phyloP scores from a whole-genome alignment of 2,113 vertebrate genomes.

The Pleuronectes platessa region DNA sequence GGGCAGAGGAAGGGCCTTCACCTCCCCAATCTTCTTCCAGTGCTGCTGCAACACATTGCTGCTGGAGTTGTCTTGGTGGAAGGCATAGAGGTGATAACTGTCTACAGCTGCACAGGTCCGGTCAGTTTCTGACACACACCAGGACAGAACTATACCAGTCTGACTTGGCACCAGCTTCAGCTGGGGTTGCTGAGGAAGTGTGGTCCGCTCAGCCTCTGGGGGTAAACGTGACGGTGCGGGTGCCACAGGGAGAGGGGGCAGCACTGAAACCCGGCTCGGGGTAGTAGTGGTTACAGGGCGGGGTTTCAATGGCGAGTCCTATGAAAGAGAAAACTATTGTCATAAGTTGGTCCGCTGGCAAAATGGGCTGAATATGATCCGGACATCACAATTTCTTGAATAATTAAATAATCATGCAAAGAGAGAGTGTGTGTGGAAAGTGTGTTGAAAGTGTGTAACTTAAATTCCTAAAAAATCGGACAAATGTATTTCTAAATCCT shows the following conservation, averaged over 20 bases:
- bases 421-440: neutral
- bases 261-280: conserved; percentile 36
- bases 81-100: conserved; percentile 98
- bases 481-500: conserved; percentile 33
- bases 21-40: conserved; percentile 99
- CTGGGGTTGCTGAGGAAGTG: conserved; percentile 89
- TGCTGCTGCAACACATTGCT: conserved; percentile 80
- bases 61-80: conserved; percentile 84
- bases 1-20: conserved; percentile 95
- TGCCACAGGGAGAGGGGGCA: conserved; percentile 80
- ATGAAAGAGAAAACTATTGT: neutral
- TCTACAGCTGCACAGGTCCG: conserved; percentile 92
- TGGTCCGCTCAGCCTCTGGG: conserved; percentile 85
- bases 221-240: conserved; percentile 80
- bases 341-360: neutral
- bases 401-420: neutral
- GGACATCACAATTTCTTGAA: neutral
- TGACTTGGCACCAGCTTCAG: conserved; percentile 93
- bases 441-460: too few species aligned
- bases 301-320: conserved; percentile 77
- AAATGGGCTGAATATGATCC: neutral
- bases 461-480: neutral
- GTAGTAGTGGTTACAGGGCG: conserved; percentile 55
- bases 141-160: conserved; percentile 96
- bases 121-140: conserved; percentile 95